Base-by-base conservation (phyloP, 2,888 invertebrate species). In the Drosophila ezoana region DNA sequence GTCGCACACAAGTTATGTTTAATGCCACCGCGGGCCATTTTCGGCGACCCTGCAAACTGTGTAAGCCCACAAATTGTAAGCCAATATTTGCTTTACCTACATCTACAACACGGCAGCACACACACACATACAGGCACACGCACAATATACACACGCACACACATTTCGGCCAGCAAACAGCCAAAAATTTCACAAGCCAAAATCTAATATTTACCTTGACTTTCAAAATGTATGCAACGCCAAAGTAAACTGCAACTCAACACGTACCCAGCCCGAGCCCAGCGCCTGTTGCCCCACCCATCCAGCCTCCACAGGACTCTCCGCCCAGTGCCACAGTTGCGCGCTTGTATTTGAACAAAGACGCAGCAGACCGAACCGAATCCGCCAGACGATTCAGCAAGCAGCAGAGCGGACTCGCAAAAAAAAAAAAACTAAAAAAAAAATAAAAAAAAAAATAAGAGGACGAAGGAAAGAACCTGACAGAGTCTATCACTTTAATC, bases 201-300 rank as follows among this genome's bases (percentile, higher is more conserved):
- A 85, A 87, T 87, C 86, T 85, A 84, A 84, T 84, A 84, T 84
- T 84, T 84, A 87, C 83, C 87, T 87, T 84, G 86, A 84, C 83
- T 84, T 84, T 84, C 86, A 69, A 79, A 78, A 78, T 75, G 77
- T 79, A 79, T 79, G 79, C 77, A 56, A 74, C 57, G 79, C 60
- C 65, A 85, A 82, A 76, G 87, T 82, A 71, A 87, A 85, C 79
- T 79, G 82, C 74, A 85, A 66, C 86, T 79, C 76, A 72, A 85
- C 70, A 77, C 75, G 79, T 66, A 23, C 53, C 62, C 66, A 49
- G 51, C 35, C 53, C 14, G 13, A 4, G 13, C 10, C 23, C 35
- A 60, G 11, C 3, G 33, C 20, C n/a, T n/a, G n/a, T 37, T 13
- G 4, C 16, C 44, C 32, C 10, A 45, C 37, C 4, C 10, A 28